A percentile compares a stretch with the other conserved stretches of the same genome.
These are phyloP conservation scores for Panonychus citri DNA, from an alignment of 1,140 invertebrate genomes.

Conservation along the genomic window DNA sequence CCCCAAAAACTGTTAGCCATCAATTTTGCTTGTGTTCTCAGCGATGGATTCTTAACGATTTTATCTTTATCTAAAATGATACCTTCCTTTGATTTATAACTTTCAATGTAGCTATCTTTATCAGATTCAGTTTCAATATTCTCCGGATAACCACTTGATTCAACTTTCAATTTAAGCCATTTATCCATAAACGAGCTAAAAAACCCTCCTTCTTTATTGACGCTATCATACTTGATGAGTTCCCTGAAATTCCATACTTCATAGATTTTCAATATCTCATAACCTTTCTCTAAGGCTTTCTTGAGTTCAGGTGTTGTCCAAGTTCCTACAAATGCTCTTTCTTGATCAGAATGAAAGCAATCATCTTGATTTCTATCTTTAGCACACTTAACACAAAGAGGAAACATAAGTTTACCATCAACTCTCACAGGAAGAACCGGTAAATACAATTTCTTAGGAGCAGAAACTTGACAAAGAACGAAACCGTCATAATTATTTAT, in stretches of 20 bases:
- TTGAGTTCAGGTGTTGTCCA: background rate
- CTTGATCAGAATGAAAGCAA: background rate
- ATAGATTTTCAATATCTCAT: background rate
- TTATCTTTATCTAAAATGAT: background rate
- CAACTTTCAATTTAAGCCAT: background rate
- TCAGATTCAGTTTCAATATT: background rate
- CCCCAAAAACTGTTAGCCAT: conserved; percentile 3
- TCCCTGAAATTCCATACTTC: background rate
- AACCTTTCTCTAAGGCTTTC: background rate
- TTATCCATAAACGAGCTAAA: background rate
- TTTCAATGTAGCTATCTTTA: background rate
- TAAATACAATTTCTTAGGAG: background rate
- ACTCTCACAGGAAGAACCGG: background rate
- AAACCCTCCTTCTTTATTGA: background rate
- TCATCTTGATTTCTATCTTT: background rate
- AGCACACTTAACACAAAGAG: background rate
- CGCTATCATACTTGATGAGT: background rate
- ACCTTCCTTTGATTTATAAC: background rate
- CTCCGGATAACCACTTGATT: background rate
- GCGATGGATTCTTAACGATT: background rate
- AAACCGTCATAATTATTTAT: background rate
- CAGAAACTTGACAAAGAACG: background rate
- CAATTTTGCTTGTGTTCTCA: background rate
- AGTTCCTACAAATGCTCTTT: background rate
- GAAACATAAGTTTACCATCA: background rate